phyloP scores from a whole-genome alignment of 2,113 vertebrate species.

The Odontophorus gujanensis region DNA sequence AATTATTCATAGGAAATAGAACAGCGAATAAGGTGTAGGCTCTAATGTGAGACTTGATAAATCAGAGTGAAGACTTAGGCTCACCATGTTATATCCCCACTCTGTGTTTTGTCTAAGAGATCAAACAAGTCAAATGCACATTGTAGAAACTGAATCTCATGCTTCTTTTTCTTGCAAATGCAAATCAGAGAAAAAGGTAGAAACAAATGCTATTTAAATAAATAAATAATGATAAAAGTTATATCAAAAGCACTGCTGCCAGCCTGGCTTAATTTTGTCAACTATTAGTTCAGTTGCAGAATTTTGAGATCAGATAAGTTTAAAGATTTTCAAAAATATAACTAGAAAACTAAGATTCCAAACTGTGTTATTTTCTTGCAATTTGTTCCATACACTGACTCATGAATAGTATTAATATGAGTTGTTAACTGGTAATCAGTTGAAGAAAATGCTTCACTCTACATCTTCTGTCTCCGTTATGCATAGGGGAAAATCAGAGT shows the following conservation, averaged over 20 bases:
- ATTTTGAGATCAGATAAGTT: not conserved
- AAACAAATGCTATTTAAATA: not conserved
- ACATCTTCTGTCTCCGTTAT: not conserved
- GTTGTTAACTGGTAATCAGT: not conserved
- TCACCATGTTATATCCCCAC: not conserved
- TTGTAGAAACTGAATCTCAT: not conserved
- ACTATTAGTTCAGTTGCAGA: not conserved
- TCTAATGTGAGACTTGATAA: not conserved
- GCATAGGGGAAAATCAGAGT: not conserved
- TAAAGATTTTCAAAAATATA: not conserved
- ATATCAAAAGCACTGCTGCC: not conserved
- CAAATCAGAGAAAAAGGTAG: not conserved
- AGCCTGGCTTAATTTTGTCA: not conserved
- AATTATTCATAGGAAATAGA: not conserved
- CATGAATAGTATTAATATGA: not conserved
- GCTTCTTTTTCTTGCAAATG: not conserved
- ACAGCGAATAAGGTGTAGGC: fast-evolving
- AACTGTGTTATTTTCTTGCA: not conserved
- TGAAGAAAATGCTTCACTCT: not conserved
- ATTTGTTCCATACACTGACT: not conserved
- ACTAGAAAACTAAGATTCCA: not conserved
- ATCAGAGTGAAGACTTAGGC: not conserved
- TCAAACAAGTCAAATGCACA: not conserved
- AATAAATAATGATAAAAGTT: no score
- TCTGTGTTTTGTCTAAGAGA: not conserved